These are phyloP conservation scores for Nanorana parkeri DNA, from an alignment of 2,113 vertebrate genomes.

Conservation along the genomic window DNA sequence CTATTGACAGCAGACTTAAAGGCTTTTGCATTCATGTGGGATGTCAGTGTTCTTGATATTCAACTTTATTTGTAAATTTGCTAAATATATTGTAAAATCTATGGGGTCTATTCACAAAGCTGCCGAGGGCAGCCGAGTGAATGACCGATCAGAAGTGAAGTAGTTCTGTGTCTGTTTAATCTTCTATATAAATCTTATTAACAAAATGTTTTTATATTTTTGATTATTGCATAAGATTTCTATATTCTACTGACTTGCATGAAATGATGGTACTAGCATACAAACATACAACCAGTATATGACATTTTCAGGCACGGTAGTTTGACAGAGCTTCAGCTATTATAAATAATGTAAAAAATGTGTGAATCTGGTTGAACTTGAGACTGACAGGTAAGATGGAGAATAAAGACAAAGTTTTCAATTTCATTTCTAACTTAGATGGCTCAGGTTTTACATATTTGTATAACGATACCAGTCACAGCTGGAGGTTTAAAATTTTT, in stretches of 20 bases:
- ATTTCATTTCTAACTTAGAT: not conserved
- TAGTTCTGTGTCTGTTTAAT: too few relatives aligned
- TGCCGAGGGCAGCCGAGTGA: too few relatives aligned
- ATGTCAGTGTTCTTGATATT: not conserved
- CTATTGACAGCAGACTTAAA: slow-evolving; percentile 22
- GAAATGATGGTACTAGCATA: too few relatives aligned
- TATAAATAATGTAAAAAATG: slow-evolving; percentile 25
- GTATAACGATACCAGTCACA: slow-evolving; percentile 4
- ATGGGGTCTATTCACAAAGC: too few relatives aligned
- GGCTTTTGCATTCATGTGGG: slow-evolving; percentile 3
- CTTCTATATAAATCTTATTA: too few relatives aligned
- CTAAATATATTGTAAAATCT: too few relatives aligned
- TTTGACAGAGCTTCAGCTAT: slow-evolving; percentile 21
- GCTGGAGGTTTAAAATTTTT: not conserved
- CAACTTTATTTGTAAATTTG: too few relatives aligned
- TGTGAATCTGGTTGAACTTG: not conserved
- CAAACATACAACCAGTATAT: not conserved
- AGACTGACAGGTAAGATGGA: not conserved
- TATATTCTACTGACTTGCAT: too few relatives aligned
- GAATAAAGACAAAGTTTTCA: slow-evolving; percentile 5
- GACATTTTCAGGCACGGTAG: not conserved
- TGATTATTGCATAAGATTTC: too few relatives aligned
- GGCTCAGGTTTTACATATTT: not conserved
- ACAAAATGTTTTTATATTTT: too few relatives aligned
- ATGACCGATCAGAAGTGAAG: too few relatives aligned